Base-by-base conservation (phyloP, 2,797 vertebrate genomes). In the Alauda arvensis region DNA sequence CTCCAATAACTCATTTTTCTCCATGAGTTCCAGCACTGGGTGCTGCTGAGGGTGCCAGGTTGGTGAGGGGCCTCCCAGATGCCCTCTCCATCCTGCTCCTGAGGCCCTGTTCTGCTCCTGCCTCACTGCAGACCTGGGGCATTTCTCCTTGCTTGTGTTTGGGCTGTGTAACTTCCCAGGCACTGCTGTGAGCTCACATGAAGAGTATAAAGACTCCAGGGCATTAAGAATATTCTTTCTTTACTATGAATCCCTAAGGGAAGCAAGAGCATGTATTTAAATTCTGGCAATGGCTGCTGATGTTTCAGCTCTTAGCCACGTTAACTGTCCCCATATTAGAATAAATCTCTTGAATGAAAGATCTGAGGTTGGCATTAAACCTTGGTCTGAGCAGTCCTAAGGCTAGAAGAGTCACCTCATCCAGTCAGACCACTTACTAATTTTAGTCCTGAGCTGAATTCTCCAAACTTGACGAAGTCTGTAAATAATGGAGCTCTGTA, bases 1-100 rank as follows among this genome's bases (percentile, higher is more conserved):
- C 10, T 86, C 18, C 26, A 65, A 24, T 46, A 61, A 21, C 24
- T 65, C 17, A 23, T n/a, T 52, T 61, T 46, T 61, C 34, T 43
- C 33, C 16, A 3, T 42, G 29, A 46, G 33, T 72, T 68, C 40
- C 31, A 46, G 28, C 20, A 42, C 0, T 63, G 40, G 29, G 5
- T 79, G 39, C 31, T 52, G 68, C 39, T 43, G 10, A 51, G 40
- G 66, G 6, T 84, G 26, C 34, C 8, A 5, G 9, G 12, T 55
- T 48, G 40, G 14, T 1, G 0, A 69, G 37, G 29, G 12, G 29
- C 26, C 37, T n/a, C 26, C 46, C 1, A 1, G 46, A n/a, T 3
- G 1, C 14, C 12, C 18, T 61, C 31, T 23, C 14, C 17, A 29
- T 71, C 20, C 34, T 2, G 0, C 26, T 40, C 7, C 25, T 2